Evolutionary conservation across 2,888 invertebrate genomes (phyloP), one percentile per base, ranked within the genome.

Genomic region (Deladenus siricidicola): DNA sequence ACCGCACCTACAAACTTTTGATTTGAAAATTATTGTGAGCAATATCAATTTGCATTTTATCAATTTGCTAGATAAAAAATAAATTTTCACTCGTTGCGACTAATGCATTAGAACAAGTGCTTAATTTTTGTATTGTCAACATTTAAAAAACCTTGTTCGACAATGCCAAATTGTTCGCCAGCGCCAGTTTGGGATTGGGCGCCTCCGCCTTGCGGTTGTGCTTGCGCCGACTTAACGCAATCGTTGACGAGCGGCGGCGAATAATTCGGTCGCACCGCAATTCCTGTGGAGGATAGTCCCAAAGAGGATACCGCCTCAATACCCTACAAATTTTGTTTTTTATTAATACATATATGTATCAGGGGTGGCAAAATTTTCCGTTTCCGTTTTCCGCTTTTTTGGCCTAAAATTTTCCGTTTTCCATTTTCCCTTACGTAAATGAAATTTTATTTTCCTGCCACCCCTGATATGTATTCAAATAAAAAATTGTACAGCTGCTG

Each of bases 91-190:
- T n/a, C n/a, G n/a, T n/a, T n/a, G n/a, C n/a, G n/a, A n/a, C n/a
- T n/a, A n/a, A n/a, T n/a, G n/a, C n/a, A n/a, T n/a, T n/a, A n/a
- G n/a, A n/a, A n/a, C n/a, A n/a, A n/a, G n/a, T n/a, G n/a, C n/a
- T n/a, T n/a, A n/a, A n/a, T n/a, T n/a, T n/a, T n/a, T n/a, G n/a
- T n/a, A n/a, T n/a, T n/a, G n/a, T n/a, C n/a, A n/a, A n/a, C n/a
- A n/a, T n/a, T n/a, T n/a, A n/a, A n/a, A n/a, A n/a, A 19, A 53
- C 53, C 53, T 53, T 53, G 53, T 19, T 53, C 53, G n/a, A 53
- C 53, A 39, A 53, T 53, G 4, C 53, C 53, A 30, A 53, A 53
- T n/a, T n/a, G n/a, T n/a, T n/a, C n/a, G n/a, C n/a, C n/a, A n/a
- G n/a, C n/a, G n/a, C n/a, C n/a, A n/a, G n/a, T n/a, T n/a, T n/a